Percentiles rank a stretch among this genome's conserved stretches.
Evolutionary conservation across 2,797 vertebrate species (phyloP).

Genomic region (Scolopax rusticola): DNA sequence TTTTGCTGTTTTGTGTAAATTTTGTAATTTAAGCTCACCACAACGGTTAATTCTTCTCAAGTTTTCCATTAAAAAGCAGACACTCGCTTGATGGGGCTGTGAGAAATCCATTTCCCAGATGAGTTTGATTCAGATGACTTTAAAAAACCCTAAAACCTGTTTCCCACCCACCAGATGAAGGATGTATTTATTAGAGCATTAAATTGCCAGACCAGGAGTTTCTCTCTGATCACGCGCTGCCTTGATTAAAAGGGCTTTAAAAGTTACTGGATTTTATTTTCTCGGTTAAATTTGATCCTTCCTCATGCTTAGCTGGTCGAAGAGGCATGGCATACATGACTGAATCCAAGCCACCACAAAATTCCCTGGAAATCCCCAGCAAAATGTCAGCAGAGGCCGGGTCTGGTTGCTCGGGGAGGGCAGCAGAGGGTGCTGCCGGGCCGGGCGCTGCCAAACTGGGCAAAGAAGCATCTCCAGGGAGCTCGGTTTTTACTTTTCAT

Average conservation of each 20-base stretch:
- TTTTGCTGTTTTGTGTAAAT: neutral
- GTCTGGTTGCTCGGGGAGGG: neutral
- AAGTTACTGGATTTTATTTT: neutral
- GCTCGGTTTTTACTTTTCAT: neutral
- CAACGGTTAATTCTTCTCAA: neutral
- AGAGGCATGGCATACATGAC: neutral
- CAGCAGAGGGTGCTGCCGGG: conserved; percentile 50
- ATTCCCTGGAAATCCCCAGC: neutral
- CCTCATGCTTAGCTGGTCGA: neutral
- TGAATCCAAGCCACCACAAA: neutral
- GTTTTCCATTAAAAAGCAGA: neutral
- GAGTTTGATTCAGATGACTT: neutral
- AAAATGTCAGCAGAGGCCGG: accelerated
- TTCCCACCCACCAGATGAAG: neutral
- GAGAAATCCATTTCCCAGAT: neutral
- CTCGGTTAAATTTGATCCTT: neutral
- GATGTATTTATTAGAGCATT: neutral
- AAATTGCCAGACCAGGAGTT: neutral
- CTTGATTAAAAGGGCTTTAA: neutral
- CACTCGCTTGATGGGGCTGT: neutral
- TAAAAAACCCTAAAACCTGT: neutral
- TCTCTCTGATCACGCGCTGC: accelerated
- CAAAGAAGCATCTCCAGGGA: neutral
- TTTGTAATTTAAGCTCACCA: neutral
- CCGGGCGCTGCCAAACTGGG: accelerated